Base-by-base conservation (phyloP, 2,797 vertebrate species). In the Sebastes miniatus region DNA sequence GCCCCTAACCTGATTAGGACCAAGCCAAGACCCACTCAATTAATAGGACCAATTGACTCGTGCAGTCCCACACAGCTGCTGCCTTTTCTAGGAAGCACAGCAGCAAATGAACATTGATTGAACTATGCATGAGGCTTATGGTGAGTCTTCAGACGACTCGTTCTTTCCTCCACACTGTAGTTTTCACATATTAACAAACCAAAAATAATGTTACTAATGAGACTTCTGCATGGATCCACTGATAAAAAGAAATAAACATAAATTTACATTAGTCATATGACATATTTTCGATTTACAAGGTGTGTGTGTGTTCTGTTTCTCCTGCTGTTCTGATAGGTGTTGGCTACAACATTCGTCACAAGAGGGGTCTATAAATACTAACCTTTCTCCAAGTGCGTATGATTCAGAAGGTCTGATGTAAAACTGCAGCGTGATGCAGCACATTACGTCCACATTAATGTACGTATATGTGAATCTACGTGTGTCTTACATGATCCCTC, bases 1-100 rank as follows among this genome's bases (percentile, higher is more conserved):
- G 29, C 78, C 50, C 25, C 47, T 91, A 93, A 94, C 89, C 89
- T 91, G 86, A 93, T 94, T 93, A 93, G 20, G 56, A 76, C 81
- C 65, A 9, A 79, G 72, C 81, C 86, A 88, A 83, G 89, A 80
- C 83, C 83, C 80, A 88, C 91, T 92, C 87, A 94, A 92, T 94
- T 90, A 94, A 93, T 88, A 89, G 83, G 71, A 81, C 75, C 91
- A 71, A 90, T 90, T 91, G 87, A 86, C 75, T 93, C 36, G 31
- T 61, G 80, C 24, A 77, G 83, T 72, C 79, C 73, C 82, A 77
- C 83, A 83, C 86, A 88, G 86, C 83, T 88, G 87, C 84, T 72
- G 79, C 72, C 81, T 77, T 27, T 84, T 69, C 79, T 71, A 25
- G 34, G 43, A 36, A 86, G 76, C 31, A 5, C 73, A 69, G 54